Percentiles rank a stretch among this genome's conserved stretches.
Conservation (phyloP, 1,140 invertebrate genomes). For the Cyrtorhinus lividipennis region DNA sequence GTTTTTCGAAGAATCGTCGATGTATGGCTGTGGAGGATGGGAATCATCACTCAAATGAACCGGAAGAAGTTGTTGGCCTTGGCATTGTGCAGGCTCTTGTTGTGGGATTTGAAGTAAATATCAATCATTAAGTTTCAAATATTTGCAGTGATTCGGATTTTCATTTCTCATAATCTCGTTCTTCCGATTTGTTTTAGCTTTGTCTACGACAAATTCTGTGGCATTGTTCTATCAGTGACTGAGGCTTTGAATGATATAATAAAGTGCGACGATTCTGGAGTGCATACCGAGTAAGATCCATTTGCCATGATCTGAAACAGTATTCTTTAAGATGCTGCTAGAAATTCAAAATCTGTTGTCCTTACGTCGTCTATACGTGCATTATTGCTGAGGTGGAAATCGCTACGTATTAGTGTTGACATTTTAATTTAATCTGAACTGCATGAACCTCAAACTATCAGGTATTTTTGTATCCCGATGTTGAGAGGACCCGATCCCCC, state of each 20-base stretch:
- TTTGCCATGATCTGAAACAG: background rate
- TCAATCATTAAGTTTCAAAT: no score
- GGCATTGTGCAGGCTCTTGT: constrained; percentile 64
- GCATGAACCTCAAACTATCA: no score
- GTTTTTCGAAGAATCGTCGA: constrained; percentile 55
- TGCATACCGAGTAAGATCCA: constrained; percentile 48
- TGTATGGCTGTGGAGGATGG: constrained; percentile 66
- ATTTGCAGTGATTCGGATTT: no score
- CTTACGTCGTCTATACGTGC: no score
- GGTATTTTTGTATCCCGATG: no score
- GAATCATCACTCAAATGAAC: constrained; percentile 57
- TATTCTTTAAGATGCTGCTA: no score
- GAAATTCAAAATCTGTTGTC: no score
- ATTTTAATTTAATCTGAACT: no score
- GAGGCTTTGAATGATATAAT: constrained; percentile 78
- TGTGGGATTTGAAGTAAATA: constrained; percentile 38
- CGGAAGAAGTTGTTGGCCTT: constrained; percentile 66
- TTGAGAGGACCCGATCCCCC: no score
- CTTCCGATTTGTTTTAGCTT: constrained; percentile 34
- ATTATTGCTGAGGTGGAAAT: no score
- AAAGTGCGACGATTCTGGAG: constrained; percentile 50
- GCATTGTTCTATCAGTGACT: constrained; percentile 59
- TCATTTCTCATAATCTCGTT: no score
- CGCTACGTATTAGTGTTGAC: no score
- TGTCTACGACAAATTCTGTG: constrained; percentile 55